These are phyloP conservation scores for Deroplatys truncata DNA, from an alignment of 2,888 invertebrate genomes.

Conservation along the genomic window DNA sequence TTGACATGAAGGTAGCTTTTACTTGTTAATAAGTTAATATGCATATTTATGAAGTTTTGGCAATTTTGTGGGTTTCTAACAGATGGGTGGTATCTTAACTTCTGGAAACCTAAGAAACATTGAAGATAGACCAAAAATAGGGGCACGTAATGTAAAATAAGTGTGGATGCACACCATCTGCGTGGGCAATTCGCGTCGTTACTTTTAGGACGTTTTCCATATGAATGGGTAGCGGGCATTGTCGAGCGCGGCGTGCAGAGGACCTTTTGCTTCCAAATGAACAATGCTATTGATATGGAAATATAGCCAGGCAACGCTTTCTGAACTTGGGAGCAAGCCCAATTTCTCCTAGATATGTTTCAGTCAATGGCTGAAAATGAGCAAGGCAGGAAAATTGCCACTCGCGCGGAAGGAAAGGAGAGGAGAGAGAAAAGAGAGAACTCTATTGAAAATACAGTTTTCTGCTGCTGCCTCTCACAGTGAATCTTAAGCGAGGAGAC, in stretches of 20 bases:
- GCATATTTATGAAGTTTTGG: too few relatives aligned
- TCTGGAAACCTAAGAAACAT: too few relatives aligned
- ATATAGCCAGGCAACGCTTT: background rate
- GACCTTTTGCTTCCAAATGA: background rate
- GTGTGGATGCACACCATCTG: too few relatives aligned
- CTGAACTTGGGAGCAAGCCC: background rate
- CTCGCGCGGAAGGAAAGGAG: background rate
- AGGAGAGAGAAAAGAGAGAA: background rate
- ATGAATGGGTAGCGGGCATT: background rate
- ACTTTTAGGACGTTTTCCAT: background rate
- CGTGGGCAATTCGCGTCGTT: background rate
- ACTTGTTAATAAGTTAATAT: too few relatives aligned
- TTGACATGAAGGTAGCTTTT: too few relatives aligned
- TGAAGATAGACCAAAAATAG: too few relatives aligned
- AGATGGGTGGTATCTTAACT: too few relatives aligned
- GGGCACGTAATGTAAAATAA: too few relatives aligned
- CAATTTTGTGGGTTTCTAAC: too few relatives aligned
- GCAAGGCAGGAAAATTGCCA: background rate
- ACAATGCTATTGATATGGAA: conserved; percentile 11
- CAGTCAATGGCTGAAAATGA: conserved; percentile 10
- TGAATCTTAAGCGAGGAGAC: background rate
- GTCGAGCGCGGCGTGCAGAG: background rate
- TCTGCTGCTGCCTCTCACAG: background rate
- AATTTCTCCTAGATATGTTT: conserved; percentile 2
- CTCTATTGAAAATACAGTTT: background rate